These are phyloP conservation scores for Lepilemur septentrionalis DNA, from an alignment of 2,797 vertebrate species.

Conservation along the genomic window DNA sequence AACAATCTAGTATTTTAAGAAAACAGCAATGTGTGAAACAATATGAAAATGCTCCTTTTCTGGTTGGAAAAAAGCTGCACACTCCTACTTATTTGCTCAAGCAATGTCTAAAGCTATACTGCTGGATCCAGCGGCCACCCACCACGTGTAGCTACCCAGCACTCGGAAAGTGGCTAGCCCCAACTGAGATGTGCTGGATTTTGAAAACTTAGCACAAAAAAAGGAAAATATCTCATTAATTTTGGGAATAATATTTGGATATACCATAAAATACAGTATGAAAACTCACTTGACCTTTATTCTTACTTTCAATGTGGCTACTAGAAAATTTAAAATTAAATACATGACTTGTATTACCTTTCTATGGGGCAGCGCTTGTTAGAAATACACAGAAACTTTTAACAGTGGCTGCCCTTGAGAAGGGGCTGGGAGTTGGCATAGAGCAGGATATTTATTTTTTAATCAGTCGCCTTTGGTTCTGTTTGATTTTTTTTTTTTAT, in stretches of 20 bases:
- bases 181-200: neutral
- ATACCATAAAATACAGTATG: neutral
- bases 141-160: neutral
- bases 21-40: neutral
- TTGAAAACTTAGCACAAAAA: neutral
- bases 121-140: no score
- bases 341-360: neutral
- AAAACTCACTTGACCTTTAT: neutral
- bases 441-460: neutral
- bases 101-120: neutral
- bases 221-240: neutral
- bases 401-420: neutral
- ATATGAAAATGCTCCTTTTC: neutral
- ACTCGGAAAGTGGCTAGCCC: neutral
- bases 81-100: neutral
- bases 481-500: constrained; percentile 1
- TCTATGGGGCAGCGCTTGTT: neutral
- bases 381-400: neutral
- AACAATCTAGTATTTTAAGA: neutral
- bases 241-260: neutral
- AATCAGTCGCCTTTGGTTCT: neutral
- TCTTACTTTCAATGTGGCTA: neutral
- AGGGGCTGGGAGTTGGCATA: neutral
- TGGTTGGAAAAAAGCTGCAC: neutral
- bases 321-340: neutral